Conservation (phyloP, 2,797 vertebrate species). For the Eulemur coronatus region DNA sequence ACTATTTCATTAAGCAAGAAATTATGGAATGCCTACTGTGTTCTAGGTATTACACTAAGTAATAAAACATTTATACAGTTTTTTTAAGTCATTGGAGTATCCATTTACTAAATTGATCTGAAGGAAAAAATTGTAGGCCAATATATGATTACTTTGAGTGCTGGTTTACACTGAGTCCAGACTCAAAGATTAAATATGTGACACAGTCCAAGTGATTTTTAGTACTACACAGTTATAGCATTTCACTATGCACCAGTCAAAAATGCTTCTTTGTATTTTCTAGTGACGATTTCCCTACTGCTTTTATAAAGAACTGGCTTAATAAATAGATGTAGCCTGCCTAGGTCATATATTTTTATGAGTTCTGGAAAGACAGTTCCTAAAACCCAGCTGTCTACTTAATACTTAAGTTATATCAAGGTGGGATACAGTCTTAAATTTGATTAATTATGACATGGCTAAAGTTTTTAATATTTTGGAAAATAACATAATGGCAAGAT, state of each 20-base stretch:
- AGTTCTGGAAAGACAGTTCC: background rate
- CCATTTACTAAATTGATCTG: background rate
- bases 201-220: background rate
- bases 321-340: background rate
- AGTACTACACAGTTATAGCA: background rate
- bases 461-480: background rate
- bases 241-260: background rate
- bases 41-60: background rate
- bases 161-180: background rate
- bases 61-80: background rate
- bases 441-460: background rate
- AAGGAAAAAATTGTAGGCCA: background rate
- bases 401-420: background rate
- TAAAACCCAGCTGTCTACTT: background rate
- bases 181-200: background rate
- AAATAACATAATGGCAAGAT: background rate
- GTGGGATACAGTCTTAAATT: background rate
- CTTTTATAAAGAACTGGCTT: background rate
- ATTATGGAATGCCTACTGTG: background rate
- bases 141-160: background rate
- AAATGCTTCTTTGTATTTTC: background rate
- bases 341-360: background rate
- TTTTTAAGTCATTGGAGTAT: background rate
- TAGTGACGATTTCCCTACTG: background rate
- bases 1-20: background rate